Base-by-base conservation (phyloP, 2,113 vertebrate genomes). In the Meriones unguiculatus region DNA sequence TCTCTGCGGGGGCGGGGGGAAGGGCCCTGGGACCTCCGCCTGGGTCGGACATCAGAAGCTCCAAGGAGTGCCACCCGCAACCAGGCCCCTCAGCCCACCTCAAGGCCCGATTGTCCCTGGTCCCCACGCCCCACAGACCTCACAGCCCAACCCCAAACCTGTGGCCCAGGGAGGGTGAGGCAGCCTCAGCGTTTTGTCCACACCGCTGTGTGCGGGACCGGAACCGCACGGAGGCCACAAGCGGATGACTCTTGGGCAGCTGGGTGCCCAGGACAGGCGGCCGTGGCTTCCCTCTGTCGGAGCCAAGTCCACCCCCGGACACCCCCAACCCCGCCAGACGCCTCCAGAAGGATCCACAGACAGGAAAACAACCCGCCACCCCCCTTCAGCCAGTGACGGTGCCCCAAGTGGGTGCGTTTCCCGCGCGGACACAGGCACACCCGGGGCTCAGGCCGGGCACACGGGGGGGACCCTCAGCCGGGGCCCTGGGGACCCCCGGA, bases 21-120 rank as follows among this genome's bases (percentile, higher is more conserved):
- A 46, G 46, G 46, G 46, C 46, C 46, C 46, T 46, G 4, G 46
- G 46, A 46, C 46, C 46, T 46, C 46, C 46, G 46, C 46, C 46
- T 46, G 46, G 46, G 46, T 5, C 46, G 46, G 46, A 82, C n/a
- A 24, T 75, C 72, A 70, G 25, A 5, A 6, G 78, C 11, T 6
- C 10, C 0, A 0, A 41, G 78, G 30, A 14, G 30, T 10, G 0
- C 12, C 5, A 32, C 13, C 25, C 52, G n/a, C 20, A 24, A 0
- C 1, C 14, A 20, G 59, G 57, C 2, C 7, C 65, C 14, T 0
- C 1, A 1, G 38, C 70, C 46, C 22, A 14, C 2, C 25, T n/a
- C 8, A 2, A 78, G 50, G 30, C 86, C 59, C 46, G 18, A 7
- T 38, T 30, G n/a, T 17, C 78, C n/a, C 25, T 15, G 81, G 7